Conservation (phyloP, 2,113 vertebrate species). For the Hylia prasina region DNA sequence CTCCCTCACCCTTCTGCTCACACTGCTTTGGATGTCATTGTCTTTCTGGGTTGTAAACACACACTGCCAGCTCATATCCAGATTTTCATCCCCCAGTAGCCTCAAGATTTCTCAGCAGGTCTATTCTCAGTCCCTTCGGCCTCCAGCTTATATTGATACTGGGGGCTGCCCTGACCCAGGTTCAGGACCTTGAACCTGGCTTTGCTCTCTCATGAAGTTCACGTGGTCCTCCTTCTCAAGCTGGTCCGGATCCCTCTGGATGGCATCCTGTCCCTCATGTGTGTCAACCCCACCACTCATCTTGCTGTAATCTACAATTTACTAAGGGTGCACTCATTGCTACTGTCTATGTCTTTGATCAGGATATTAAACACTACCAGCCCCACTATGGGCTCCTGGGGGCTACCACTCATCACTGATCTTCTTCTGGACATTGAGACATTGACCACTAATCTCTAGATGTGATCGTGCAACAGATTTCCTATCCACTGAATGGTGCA, state of each 20-base stretch:
- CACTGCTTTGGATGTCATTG: background rate
- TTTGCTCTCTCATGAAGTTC: background rate
- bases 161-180: background rate
- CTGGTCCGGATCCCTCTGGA: background rate
- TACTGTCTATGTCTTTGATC: background rate
- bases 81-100: background rate
- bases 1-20: background rate
- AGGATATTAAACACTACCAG: background rate
- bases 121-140: background rate
- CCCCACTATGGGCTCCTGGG: background rate
- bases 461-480: background rate
- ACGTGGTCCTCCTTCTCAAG: background rate
- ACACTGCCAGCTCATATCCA: background rate
- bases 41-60: background rate
- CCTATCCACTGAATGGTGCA: background rate
- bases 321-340: background rate
- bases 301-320: background rate
- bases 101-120: background rate
- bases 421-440: background rate
- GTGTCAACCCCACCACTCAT: background rate
- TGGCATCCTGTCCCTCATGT: background rate
- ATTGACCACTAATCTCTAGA: background rate
- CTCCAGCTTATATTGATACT: too few relatives aligned
- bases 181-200: background rate
- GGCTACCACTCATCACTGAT: rapidly evolving